Evolutionary conservation across 2,113 vertebrate genomes (phyloP).

Genomic region (Nesoenas mayeri): DNA sequence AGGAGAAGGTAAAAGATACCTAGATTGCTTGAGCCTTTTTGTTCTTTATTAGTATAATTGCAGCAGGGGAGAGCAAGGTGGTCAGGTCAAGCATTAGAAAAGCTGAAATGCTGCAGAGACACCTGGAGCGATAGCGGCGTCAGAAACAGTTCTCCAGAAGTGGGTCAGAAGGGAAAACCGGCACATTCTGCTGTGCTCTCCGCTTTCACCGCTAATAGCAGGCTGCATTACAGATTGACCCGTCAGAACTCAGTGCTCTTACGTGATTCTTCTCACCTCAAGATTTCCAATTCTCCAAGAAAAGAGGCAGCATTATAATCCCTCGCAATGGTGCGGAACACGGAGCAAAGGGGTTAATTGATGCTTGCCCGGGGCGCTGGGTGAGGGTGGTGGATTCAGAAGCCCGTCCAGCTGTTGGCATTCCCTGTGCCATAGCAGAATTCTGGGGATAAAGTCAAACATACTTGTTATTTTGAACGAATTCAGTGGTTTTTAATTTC

Average conservation of each 20-base stretch:
- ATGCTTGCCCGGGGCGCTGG: too few species aligned
- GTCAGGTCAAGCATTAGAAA: background rate
- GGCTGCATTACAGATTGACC: background rate
- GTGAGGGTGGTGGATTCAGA: too few species aligned
- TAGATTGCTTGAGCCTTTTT: background rate
- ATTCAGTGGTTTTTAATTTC: background rate
- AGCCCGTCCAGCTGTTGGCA: too few species aligned
- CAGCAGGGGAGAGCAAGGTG: background rate
- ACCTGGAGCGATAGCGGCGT: background rate
- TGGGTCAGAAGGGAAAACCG: background rate
- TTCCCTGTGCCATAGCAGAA: background rate
- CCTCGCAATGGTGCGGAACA: background rate
- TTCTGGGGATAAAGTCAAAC: background rate
- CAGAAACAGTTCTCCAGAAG: background rate
- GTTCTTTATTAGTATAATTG: background rate
- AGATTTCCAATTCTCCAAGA: background rate
- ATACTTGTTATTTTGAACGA: background rate
- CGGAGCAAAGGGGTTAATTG: background rate
- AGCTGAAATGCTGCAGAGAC: background rate
- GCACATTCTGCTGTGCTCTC: background rate
- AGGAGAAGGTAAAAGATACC: background rate
- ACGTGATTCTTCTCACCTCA: background rate
- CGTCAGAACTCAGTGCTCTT: too few species aligned
- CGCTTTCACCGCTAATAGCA: background rate
- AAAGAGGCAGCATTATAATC: background rate